These are phyloP conservation scores for Rhingia rostrata DNA, from an alignment of 2,888 invertebrate species.

Conservation along the genomic window DNA sequence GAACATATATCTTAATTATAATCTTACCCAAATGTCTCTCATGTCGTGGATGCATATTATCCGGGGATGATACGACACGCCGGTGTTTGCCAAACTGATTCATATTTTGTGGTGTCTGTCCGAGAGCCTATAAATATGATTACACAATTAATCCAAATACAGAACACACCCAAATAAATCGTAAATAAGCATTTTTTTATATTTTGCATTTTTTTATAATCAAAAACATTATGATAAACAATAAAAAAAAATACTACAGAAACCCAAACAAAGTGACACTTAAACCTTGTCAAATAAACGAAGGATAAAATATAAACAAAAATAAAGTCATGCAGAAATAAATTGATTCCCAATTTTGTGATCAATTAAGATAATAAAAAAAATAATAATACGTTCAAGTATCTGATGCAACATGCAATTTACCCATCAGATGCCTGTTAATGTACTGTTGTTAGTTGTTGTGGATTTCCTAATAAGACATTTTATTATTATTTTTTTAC, in stretches of 20 bases:
- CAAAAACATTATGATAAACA: conserved; percentile 16
- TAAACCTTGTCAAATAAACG: conserved; percentile 29
- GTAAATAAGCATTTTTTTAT: conserved; percentile 43
- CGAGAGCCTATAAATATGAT: conserved; percentile 78
- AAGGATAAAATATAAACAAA: conserved; percentile 20
- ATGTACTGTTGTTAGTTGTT: conserved; percentile 41
- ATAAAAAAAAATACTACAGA: conserved; percentile 31
- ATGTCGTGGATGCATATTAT: conserved; percentile 82
- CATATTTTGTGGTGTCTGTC: conserved; percentile 81
- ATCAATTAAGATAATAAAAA: conserved; percentile 39
- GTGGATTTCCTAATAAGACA: conserved; percentile 10
- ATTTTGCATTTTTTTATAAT: conserved; percentile 10
- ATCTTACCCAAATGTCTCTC: conserved; percentile 78
- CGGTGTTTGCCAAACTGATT: conserved; percentile 81
- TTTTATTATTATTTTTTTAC: not conserved
- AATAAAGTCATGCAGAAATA: conserved; percentile 50
- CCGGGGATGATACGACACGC: conserved; percentile 83
- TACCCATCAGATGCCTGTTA: conserved; percentile 31
- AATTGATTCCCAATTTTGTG: conserved; percentile 31
- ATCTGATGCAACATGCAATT: conserved; percentile 50
- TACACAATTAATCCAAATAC: not conserved
- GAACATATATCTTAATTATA: not conserved
- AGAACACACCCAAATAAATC: conserved; percentile 10
- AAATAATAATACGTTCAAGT: conserved; percentile 8
- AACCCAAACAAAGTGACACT: conserved; percentile 43